Evolutionary conservation across 2,888 invertebrate species (phyloP), one percentile per base, ranked within the genome.

Genomic region (Phaedon cochleariae): DNA sequence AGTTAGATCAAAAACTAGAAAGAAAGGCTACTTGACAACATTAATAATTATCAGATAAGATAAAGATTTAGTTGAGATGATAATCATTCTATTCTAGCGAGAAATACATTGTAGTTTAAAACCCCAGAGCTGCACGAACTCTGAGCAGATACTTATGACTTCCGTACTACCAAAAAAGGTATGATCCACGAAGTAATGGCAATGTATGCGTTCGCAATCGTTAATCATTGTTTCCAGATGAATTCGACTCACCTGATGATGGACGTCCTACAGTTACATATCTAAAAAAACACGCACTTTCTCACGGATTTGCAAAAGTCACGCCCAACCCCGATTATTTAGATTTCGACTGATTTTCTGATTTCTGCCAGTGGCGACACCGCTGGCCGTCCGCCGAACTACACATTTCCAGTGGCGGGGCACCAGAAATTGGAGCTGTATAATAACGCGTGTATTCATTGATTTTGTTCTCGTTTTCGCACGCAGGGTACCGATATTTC

Each of bases 311-410:
- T 75, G 75, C 73, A 74, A 76, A 74, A 72, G 75, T 76, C 82
- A 82, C 82, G 82, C 82, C 82, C 82, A 82, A 77, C 78, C 68
- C 62, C 64, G 64, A 62, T 78, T 77, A 77, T 79, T 78, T 77
- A 73, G 75, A 77, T 76, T 79, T 75, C 75, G 76, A 79, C 81
- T 81, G 78, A 75, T 72, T 74, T 64, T 66, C 68, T 12, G 46
- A 48, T 57, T 1, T 37, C 51, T 55, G 62, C n/a, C 51, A 34
- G 65, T 69, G 63, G 68, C 70, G 70, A 49, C 70, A 64, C 68
- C 78, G 76, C 61, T 73, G 75, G 64, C 60, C 29, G 31, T 59
- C 58, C 57, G 59, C 31, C 37, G 59, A 62, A 64, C 62, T 62
- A 61, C 52, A 37, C n/a, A 29, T 10, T 29, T 57, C 62, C 74